Evolutionary conservation across 2,888 invertebrate species (phyloP), one percentile per base, ranked within the genome.

Genomic region (Sinodicranocentrus sp.): DNA sequence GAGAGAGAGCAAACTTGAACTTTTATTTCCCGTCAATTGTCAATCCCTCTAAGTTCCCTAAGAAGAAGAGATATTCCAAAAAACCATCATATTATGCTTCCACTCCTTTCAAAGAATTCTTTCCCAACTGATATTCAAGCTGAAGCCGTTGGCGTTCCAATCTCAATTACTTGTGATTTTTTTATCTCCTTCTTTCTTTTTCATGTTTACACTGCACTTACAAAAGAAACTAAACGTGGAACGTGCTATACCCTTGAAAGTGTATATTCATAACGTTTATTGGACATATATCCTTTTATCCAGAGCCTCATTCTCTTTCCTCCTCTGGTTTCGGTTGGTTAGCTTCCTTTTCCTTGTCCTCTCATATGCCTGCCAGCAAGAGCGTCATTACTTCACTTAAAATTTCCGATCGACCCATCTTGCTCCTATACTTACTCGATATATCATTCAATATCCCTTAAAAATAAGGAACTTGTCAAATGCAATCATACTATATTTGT

Each of bases 301-400:
- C n/a, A n/a, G n/a, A n/a, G n/a, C n/a, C 21, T 19, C 63, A 26
- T 61, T 13, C 63, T 33, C 39, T 33, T 72, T 19, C 23, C n/a
- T 61, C 48, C 61, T 43, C 57, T 63, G 75, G 76, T 65, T 68
- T 57, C 68, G 77, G 77, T 77, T 77, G 77, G 77, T 77, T 77
- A 77, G 68, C 57, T 76, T 28, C 63, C 43, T 23, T 33, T 6
- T 33, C 48, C 33, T 33, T 39, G 54, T 65, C 65, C 19, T 63
- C 73, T 26, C 73, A 63, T 39, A 73, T 78, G 78, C 78, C 78
- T 78, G 54, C 78, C 28, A 79, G 79, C 79, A 33, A 63, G 63
- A 79, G 63, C 79, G 65, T 79, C 79, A 79, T 79, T 79, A 79
- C 79, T 79, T 71, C 79, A 79, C 79, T 79, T 65, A 65, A 79